Percentiles rank a stretch among this genome's conserved stretches.
phyloP scores from a whole-genome alignment of 2,888 invertebrate genomes.

The Dichetophora obliterata region DNA sequence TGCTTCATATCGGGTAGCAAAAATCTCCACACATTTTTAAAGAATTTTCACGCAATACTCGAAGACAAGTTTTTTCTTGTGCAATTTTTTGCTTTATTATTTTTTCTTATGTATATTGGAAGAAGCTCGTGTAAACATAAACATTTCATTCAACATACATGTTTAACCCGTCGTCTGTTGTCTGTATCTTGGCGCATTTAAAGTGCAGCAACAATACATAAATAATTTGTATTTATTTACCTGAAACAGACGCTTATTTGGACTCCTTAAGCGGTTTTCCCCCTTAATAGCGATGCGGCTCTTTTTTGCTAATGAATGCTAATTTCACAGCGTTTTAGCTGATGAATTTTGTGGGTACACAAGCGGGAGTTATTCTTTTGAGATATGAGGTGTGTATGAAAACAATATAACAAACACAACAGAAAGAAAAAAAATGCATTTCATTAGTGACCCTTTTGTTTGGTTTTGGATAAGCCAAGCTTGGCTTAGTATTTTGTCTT shows the following conservation, averaged over 20 bases:
- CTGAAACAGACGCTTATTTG: neutral
- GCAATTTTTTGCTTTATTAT: neutral
- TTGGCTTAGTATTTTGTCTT: neutral
- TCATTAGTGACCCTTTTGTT: neutral
- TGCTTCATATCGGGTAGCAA: neutral
- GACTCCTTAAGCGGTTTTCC: neutral
- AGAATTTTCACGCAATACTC: neutral
- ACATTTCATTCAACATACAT: too few species aligned
- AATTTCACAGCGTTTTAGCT: conserved; percentile 25
- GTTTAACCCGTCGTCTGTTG: too few species aligned
- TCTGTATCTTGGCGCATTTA: neutral
- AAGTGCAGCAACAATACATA: neutral
- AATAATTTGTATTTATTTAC: conserved; percentile 8
- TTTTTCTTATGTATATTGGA: too few species aligned
- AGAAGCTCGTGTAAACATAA: too few species aligned
- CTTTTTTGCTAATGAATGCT: conserved; percentile 30
- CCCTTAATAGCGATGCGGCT: neutral
- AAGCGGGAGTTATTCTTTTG: neutral
- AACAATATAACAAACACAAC: too few species aligned
- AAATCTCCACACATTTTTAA: neutral
- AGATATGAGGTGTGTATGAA: neutral
- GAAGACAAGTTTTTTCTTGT: neutral
- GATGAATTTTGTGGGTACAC: neutral
- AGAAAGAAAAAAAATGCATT: neutral
- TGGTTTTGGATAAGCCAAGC: neutral